These are phyloP conservation scores for Gonocerus acuteangulatus DNA, from an alignment of 2,888 invertebrate species.

Conservation along the genomic window DNA sequence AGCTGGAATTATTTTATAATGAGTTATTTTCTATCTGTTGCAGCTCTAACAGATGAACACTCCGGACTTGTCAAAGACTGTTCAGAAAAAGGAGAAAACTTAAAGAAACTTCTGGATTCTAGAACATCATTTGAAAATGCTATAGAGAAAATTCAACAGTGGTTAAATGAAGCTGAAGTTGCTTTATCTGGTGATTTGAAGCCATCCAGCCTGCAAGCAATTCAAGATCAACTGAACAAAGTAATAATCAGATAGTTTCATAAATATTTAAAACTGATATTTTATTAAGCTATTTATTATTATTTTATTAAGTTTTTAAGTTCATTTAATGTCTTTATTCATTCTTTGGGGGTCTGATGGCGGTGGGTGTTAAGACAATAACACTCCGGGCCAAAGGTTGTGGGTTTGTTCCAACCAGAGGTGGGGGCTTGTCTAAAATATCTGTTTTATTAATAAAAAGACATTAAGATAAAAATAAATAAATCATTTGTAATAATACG, in stretches of 20 bases:
- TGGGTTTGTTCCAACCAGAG: too few species aligned
- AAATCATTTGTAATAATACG: too few species aligned
- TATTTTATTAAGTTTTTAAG: too few species aligned
- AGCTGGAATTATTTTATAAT: too few species aligned
- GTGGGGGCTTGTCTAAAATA: too few species aligned
- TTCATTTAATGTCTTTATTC: too few species aligned
- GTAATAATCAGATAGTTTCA: constrained; percentile 38
- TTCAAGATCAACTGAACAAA: constrained; percentile 82
- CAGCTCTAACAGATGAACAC: constrained; percentile 35
- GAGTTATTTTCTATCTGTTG: neutral
- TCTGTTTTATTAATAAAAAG: too few species aligned
- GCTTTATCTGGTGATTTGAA: constrained; percentile 73
- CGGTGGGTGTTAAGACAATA: too few species aligned
- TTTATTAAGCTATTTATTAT: neutral
- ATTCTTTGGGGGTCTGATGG: neutral
- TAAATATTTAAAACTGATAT: neutral
- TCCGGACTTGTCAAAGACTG: constrained; percentile 43
- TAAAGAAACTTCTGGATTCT: constrained; percentile 65
- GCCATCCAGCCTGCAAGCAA: constrained; percentile 67
- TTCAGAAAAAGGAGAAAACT: constrained; percentile 58
- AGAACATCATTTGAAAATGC: constrained; percentile 75
- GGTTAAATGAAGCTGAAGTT: constrained; percentile 86
- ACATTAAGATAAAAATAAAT: too few species aligned
- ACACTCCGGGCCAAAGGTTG: too few species aligned
- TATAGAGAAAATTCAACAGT: constrained; percentile 71